Base-by-base conservation (phyloP, 2,888 invertebrate genomes). In the Melitaea athalia region DNA sequence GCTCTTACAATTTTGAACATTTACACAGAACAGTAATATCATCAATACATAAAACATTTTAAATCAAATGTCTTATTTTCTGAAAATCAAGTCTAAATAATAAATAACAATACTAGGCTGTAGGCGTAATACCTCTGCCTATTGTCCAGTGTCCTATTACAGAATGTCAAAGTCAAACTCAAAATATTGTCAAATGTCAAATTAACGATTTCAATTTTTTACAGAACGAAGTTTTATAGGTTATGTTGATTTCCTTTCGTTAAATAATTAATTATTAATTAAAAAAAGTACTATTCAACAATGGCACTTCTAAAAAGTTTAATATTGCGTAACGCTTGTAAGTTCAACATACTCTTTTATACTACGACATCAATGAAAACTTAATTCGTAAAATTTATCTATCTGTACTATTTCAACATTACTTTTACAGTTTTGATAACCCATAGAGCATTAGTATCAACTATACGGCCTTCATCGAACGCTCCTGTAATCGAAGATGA, bases 381-480 rank as follows among this genome's bases (percentile, higher is more conserved):
- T 12, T 59, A 5, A n/a, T 3, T 49, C 17, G 24, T 55, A 5
- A 24, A 45, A 8, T 38, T n/a, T 33, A 31, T 17, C 10, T 52
- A 7, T 47, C 42, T 63, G 14, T 15, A n/a, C 57, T 61, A 52
- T n/a, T n/a, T n/a, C n/a, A n/a, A n/a, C n/a, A n/a, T 68, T 71
- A 68, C 49, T 57, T 31, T 88, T 86, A 61, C 80, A 90, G 89
- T 84, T 68, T 69, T 77, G 47, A 82, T 73, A 33, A 71, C 80
- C 42, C 81, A 83, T 49, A 81, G 82, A 52, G 75, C 78, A 47
- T 59, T 80, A 47, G 24, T 78, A 45, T 72, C 79, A 31, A 73
- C 80, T 67, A 72, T 78, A 63, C 81, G 85, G 68, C 80, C 77
- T 45, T 84, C 85, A 8, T 80, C 81, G 6, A 79, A 80, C 12